A percentile compares a stretch with the other conserved stretches of the same genome.
Conservation (phyloP, 1,140 invertebrate genomes). For the Ephestia elutella region DNA sequence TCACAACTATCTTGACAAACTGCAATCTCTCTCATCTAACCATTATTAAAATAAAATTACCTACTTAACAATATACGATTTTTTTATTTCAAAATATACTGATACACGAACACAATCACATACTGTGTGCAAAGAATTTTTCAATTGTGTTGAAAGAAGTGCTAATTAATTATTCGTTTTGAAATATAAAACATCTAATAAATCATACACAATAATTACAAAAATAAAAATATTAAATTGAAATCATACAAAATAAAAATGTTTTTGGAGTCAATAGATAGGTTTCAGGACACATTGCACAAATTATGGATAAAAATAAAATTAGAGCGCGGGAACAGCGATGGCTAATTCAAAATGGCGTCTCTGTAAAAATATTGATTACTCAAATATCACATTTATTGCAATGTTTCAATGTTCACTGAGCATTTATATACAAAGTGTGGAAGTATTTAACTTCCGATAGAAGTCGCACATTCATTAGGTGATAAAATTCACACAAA, state of each 20-base stretch:
- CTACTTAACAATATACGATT: constrained; percentile 17
- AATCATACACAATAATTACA: not conserved
- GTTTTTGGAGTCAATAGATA: not conserved
- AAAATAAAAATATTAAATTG: not conserved
- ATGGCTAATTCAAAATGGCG: constrained; percentile 3
- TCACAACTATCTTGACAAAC: not conserved
- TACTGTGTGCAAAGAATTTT: constrained; percentile 11
- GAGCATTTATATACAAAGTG: not conserved
- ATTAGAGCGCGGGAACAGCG: not conserved
- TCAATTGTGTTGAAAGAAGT: constrained; percentile 10
- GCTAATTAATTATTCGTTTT: not conserved
- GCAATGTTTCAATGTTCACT: constrained; percentile 1
- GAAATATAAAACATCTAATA: constrained; percentile 9
- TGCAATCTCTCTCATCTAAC: constrained; percentile 2
- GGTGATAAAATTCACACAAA: too few species aligned
- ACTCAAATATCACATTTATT: constrained; percentile 10
- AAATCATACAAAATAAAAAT: constrained; percentile 2
- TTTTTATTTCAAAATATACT: constrained; percentile 8
- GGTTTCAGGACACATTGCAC: not conserved
- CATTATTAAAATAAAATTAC: constrained; percentile 18
- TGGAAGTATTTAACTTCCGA: too few species aligned
- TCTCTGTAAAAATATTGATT: constrained; percentile 3
- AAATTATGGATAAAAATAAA: not conserved
- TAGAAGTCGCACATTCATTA: too few species aligned
- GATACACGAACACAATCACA: constrained; percentile 7